These are phyloP conservation scores for Seriola quinqueradiata DNA, from an alignment of 2,113 vertebrate species.

Conservation along the genomic window DNA sequence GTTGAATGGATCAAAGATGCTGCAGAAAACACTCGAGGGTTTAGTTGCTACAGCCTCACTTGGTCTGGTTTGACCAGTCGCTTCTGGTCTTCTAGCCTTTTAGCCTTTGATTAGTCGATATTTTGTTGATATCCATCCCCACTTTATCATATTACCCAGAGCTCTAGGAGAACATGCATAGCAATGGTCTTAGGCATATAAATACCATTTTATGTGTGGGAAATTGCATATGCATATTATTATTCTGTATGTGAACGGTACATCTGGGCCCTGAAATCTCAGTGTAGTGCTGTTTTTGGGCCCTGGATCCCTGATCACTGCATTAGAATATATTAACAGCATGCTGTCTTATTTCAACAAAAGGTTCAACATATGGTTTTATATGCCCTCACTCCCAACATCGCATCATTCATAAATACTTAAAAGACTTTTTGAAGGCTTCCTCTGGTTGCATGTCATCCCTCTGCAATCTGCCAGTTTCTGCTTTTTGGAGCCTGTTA, in stretches of 20 bases:
- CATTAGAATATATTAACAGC: constrained; percentile 7
- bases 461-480: constrained; percentile 17
- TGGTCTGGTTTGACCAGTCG: no score
- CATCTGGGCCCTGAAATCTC: background rate
- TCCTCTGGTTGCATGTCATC: constrained; percentile 42
- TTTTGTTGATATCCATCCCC: no score
- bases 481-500: constrained; percentile 40
- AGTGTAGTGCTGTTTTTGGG: background rate
- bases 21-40: background rate
- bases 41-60: no score
- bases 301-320: background rate
- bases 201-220: background rate
- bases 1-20: background rate
- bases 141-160: background rate
- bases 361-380: constrained; percentile 12
- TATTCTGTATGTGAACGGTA: background rate
- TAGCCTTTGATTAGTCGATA: no score
- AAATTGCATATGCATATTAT: background rate
- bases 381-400: constrained; percentile 12
- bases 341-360: constrained; percentile 16
- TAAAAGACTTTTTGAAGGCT: constrained; percentile 30
- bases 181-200: background rate
- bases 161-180: no score
- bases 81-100: no score
- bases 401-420: constrained; percentile 32